Evolutionary conservation across 1,140 invertebrate genomes (phyloP).

Genomic region (Mylabris phalerata): DNA sequence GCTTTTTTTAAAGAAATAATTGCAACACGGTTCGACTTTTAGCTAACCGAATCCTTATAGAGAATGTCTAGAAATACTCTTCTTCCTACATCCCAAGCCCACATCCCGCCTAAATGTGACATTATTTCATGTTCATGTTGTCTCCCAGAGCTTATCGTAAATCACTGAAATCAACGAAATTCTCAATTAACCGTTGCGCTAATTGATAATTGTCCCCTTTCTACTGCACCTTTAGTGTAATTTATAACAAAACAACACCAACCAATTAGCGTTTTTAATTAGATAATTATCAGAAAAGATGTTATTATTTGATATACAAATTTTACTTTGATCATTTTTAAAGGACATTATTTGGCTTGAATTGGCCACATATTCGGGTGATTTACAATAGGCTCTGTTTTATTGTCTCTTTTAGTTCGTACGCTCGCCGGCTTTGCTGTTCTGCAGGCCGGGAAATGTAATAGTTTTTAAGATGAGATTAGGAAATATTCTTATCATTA

Average conservation of each 20-base stretch:
- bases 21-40: no score
- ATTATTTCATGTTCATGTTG: slow-evolving; percentile 32
- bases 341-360: no score
- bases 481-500: slow-evolving; percentile 8
- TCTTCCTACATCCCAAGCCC: neutral
- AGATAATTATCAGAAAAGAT: neutral
- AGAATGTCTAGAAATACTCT: neutral
- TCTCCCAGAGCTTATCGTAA: slow-evolving; percentile 20
- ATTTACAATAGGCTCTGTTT: slow-evolving; percentile 13
- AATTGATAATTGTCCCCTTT: slow-evolving; percentile 2
- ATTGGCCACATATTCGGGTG: slow-evolving; percentile 4
- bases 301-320: no score
- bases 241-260: no score
- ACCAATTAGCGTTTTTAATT: slow-evolving; percentile 14
- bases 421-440: slow-evolving; percentile 20
- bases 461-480: slow-evolving; percentile 10
- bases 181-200: neutral
- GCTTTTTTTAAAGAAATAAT: no score
- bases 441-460: slow-evolving; percentile 6
- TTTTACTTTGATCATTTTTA: no score
- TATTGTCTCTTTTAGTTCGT: slow-evolving; percentile 20
- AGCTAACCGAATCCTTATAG: neutral
- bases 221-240: no score
- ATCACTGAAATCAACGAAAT: slow-evolving; percentile 12
- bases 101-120: slow-evolving; percentile 26